Evolutionary conservation across 2,888 invertebrate genomes (phyloP), one percentile per base, ranked within the genome.

Genomic region (Hermaeophaga mercurialis): DNA sequence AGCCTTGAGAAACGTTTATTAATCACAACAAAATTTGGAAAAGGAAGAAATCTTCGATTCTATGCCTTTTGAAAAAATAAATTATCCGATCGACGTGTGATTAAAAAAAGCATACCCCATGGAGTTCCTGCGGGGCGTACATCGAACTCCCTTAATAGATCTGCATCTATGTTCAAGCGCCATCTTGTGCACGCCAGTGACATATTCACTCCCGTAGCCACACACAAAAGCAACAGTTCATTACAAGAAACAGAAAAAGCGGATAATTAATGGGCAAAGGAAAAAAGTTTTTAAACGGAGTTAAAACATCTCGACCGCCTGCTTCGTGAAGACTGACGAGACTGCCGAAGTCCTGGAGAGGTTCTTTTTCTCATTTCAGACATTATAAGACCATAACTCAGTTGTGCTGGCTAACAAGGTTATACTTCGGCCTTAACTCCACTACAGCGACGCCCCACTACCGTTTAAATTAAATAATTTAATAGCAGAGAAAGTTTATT

Each of bases 401-500:
- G 77, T 76, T 76, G 75, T 74, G 75, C 73, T 67, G 72, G 77
- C 76, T 78, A 78, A 78, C 78, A 76, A 78, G 76, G 78, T 78
- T 78, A 77, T 80, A 77, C 79, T 75, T 76, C 76, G 78, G 76
- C 77, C 75, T 75, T 75, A 74, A 56, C 59, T 73, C 71, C 72
- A 73, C 73, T 72, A 70, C 71, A 63, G 65, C 55, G 63, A 69
- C 73, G 71, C 73, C 70, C 71, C 69, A 68, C 70, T 69, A 69
- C 73, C 74, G 75, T 68, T 70, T 69, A 78, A 79, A 79, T 79
- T 79, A 79, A 79, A 79, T 79, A 78, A 79, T 78, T 79, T 79
- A 79, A 79, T 79, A 79, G 74, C 73, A 73, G 76, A 75, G 77
- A 78, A 79, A 79, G 78, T 79, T 78, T 79, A 79, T 79, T 79